These are phyloP conservation scores for Stichodactyla helianthus DNA, from an alignment of 64 coral and sea anemone species.

Conservation along the genomic window DNA sequence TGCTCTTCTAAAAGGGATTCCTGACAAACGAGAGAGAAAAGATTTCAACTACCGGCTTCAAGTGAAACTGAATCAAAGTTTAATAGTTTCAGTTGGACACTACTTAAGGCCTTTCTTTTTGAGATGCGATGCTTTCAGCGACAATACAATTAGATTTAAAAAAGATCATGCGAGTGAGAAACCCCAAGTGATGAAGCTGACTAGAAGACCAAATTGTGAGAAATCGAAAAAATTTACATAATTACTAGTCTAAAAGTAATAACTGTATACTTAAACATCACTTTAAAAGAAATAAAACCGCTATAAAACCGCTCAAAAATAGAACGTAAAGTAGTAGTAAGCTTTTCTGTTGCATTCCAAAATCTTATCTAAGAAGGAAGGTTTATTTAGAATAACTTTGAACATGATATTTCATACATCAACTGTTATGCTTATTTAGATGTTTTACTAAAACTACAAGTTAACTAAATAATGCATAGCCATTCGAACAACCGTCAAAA, in stretches of 20 bases:
- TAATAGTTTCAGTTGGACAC: not conserved
- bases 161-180: not conserved
- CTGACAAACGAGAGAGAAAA: conserved; percentile 35
- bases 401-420: too few species aligned
- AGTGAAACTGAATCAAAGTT: not conserved
- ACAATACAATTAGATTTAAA: not conserved
- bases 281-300: not conserved
- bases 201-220: not conserved
- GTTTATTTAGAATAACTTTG: too few species aligned
- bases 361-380: too few species aligned
- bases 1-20: conserved; percentile 88
- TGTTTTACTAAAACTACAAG: too few species aligned
- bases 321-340: not conserved
- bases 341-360: not conserved
- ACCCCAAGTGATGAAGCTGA: not conserved
- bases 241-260: not conserved
- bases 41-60: not conserved
- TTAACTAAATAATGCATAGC: not conserved
- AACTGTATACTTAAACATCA: not conserved
- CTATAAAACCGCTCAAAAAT: not conserved
- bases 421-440: too few species aligned
- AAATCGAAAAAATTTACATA: not conserved
- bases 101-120: not conserved
- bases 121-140: not conserved
- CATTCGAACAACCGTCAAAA: not conserved